Percentiles rank a stretch among this genome's conserved stretches.
phyloP scores from a whole-genome alignment of 2,797 vertebrate genomes.

The Tadarida brasiliensis region DNA sequence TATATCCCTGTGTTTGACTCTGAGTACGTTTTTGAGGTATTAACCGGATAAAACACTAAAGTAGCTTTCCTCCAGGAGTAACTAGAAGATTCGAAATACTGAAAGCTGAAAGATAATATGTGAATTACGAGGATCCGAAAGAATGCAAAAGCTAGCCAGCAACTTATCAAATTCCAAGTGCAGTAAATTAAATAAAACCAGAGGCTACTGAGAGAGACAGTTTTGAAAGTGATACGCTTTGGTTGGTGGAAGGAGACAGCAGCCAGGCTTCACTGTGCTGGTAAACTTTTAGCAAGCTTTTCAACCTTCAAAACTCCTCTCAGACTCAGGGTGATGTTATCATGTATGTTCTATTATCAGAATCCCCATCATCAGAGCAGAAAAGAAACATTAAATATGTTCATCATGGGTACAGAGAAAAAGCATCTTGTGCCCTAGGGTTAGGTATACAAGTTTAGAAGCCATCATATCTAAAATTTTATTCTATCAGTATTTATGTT shows the following conservation, averaged over 20 bases:
- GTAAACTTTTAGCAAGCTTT: conserved; percentile 58
- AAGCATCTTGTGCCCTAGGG: neutral
- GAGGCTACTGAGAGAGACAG: conserved; percentile 72
- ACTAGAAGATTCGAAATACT: conserved; percentile 63
- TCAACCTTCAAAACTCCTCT: conserved; percentile 43
- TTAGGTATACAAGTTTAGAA: conserved; percentile 4
- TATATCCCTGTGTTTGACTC: conserved; percentile 43
- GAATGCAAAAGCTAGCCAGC: conserved; percentile 78
- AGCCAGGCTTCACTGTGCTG: neutral
- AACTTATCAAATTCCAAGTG: conserved; percentile 80
- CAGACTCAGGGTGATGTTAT: conserved; percentile 28
- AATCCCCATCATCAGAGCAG: conserved; percentile 8
- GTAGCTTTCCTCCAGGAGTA: conserved; percentile 70
- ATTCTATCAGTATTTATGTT: conserved; percentile 26
- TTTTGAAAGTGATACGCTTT: conserved; percentile 73
- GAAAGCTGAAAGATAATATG: conserved; percentile 80
- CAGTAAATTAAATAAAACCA: conserved; percentile 82
- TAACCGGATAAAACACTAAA: conserved; percentile 51
- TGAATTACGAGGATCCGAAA: conserved; percentile 79
- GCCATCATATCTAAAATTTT: conserved; percentile 27
- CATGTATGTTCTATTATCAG: neutral
- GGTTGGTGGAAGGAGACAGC: conserved; percentile 53
- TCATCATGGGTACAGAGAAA: neutral
- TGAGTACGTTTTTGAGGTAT: conserved; percentile 45
- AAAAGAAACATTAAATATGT: conserved; percentile 49